These are phyloP conservation scores for Strigops habroptila DNA, from an alignment of 2,113 vertebrate species.

Conservation along the genomic window DNA sequence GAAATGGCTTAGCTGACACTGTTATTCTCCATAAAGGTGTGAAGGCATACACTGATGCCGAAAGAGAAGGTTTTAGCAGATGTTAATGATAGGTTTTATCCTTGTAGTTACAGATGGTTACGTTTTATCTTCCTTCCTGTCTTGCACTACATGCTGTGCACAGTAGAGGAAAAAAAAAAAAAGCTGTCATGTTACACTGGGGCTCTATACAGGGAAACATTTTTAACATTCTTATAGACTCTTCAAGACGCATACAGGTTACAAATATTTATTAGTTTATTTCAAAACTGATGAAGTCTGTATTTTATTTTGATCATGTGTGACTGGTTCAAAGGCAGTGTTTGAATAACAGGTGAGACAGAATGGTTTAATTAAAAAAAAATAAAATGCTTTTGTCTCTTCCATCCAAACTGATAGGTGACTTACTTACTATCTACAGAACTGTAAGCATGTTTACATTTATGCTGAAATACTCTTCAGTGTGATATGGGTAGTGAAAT, in stretches of 20 bases:
- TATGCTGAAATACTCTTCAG: not conserved
- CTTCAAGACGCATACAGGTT: not conserved
- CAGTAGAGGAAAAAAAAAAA: not conserved
- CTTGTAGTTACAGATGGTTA: not conserved
- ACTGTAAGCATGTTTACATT: not conserved
- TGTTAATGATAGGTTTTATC: not conserved
- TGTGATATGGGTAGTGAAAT: not conserved
- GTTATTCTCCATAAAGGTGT: not conserved
- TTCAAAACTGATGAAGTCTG: not conserved
- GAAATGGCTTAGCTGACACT: not conserved
- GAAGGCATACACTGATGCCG: not conserved
- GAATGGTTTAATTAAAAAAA: not conserved
- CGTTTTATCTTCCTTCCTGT: not conserved
- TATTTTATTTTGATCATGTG: not conserved
- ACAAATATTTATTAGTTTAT: not conserved
- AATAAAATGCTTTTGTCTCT: not conserved
- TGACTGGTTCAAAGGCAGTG: not conserved
- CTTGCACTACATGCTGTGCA: not conserved
- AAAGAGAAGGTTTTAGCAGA: not conserved
- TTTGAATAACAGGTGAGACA: not conserved
- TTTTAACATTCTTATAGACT: not conserved
- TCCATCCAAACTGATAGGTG: not conserved
- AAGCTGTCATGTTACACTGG: not conserved
- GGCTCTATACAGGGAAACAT: not conserved
- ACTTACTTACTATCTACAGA: not conserved